Evolutionary conservation across 2,113 vertebrate species (phyloP).

Genomic region (Paedocypris sp.): DNA sequence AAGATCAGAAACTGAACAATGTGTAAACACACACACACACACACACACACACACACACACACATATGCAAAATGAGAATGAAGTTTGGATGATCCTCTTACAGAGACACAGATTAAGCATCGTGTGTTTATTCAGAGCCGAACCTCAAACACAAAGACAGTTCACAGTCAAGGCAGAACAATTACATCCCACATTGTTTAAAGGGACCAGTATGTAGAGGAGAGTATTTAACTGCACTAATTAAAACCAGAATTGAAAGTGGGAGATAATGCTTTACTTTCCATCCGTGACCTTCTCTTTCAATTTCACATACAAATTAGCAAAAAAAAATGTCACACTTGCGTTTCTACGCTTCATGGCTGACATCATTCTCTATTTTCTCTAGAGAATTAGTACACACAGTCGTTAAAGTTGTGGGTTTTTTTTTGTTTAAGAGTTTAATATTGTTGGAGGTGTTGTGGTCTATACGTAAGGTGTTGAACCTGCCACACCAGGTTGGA

Average conservation of each 20-base stretch:
- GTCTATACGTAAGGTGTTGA: too few relatives aligned
- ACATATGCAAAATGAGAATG: too few relatives aligned
- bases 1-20: too few relatives aligned
- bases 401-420: too few relatives aligned
- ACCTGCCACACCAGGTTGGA: too few relatives aligned
- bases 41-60: too few relatives aligned
- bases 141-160: background rate
- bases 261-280: background rate
- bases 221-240: slow-evolving; percentile 9
- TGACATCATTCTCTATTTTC: background rate
- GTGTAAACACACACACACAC: too few relatives aligned
- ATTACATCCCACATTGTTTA: slow-evolving; percentile 2
- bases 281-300: slow-evolving; percentile 6
- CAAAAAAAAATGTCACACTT: background rate
- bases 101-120: background rate
- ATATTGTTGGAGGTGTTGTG: too few relatives aligned
- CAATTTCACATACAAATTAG: slow-evolving; percentile 8
- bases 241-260: slow-evolving; percentile 1
- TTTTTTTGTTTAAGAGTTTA: too few relatives aligned
- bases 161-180: background rate
- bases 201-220: background rate
- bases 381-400: background rate
- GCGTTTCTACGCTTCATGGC: background rate
- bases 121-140: background rate
- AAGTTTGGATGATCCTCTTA: too few relatives aligned